A percentile compares a stretch with the other conserved stretches of the same genome.
Evolutionary conservation across 2,888 invertebrate species (phyloP).

Genomic region (Blastobasis adustella): DNA sequence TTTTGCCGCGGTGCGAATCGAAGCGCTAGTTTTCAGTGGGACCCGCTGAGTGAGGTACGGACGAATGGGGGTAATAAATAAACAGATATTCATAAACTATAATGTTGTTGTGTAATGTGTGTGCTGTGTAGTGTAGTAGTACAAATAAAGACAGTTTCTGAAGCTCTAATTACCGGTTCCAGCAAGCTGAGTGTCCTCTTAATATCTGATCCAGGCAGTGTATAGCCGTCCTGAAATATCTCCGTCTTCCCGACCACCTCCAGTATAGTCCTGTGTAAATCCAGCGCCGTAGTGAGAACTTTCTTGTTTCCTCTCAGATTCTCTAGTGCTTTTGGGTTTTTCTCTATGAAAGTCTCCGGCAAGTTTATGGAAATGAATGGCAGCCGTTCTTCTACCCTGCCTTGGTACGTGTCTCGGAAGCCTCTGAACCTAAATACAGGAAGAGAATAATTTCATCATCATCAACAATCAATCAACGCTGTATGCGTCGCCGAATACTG

Average conservation of each 20-base stretch:
- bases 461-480: too few relatives aligned
- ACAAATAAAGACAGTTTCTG: too few relatives aligned
- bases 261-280: constrained; percentile 1
- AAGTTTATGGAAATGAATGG: constrained; percentile 76
- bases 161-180: not conserved
- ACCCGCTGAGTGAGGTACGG: too few relatives aligned
- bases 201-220: not conserved
- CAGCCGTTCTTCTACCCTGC: constrained; percentile 23
- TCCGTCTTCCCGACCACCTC: not conserved
- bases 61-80: too few relatives aligned
- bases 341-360: constrained; percentile 79
- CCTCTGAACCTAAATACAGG: constrained; percentile 2
- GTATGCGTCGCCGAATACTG: too few relatives aligned
- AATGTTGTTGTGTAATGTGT: too few relatives aligned
- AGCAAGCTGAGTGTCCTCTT: constrained; percentile 1
- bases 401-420: constrained; percentile 17
- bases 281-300: constrained; percentile 87
- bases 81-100: too few relatives aligned
- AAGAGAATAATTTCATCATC: too few relatives aligned
- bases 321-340: constrained; percentile 74
- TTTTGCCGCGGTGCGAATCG: too few relatives aligned
- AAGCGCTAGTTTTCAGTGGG: too few relatives aligned
- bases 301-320: constrained; percentile 79
- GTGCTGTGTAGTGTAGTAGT: too few relatives aligned
- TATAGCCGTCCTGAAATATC: not conserved